These are phyloP conservation scores for Nebria ingens DNA, from an alignment of 1,140 invertebrate genomes.

Conservation along the genomic window DNA sequence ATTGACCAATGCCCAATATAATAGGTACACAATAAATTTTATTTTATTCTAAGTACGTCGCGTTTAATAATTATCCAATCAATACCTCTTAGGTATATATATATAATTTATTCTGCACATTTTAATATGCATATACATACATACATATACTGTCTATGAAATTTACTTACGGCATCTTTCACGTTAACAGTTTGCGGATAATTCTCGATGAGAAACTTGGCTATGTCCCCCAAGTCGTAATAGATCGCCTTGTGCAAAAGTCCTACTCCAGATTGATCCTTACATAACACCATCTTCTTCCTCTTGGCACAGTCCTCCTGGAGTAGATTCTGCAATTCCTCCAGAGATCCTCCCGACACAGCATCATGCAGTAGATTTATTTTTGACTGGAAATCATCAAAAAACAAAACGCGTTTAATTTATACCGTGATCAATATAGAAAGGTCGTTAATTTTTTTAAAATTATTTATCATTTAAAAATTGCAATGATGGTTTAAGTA, in stretches of 20 bases:
- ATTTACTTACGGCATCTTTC: constrained; percentile 59
- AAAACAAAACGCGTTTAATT: no score
- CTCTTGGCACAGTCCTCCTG: constrained; percentile 47
- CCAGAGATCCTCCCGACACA: constrained; percentile 54
- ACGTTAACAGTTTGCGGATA: constrained; percentile 63
- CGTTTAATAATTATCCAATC: no score
- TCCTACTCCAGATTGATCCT: constrained; percentile 62
- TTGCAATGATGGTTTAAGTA: no score
- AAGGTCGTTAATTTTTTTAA: no score
- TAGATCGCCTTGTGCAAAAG: constrained; percentile 71
- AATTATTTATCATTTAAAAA: no score
- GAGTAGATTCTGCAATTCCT: constrained; percentile 49
- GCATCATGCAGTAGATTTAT: constrained; percentile 59
- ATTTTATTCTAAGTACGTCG: constrained; percentile 10
- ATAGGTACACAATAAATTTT: not conserved
- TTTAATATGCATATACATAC: no score
- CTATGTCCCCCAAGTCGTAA: constrained; percentile 60
- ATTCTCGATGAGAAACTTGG: constrained; percentile 60
- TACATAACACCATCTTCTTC: constrained; percentile 53
- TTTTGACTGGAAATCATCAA: constrained; percentile 44
- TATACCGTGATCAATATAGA: no score
- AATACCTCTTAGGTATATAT: no score
- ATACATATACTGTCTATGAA: no score
- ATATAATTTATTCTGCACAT: no score
- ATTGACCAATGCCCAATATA: no score